Evolutionary conservation across 2,113 vertebrate species (phyloP).

Genomic region (Columba janthina): DNA sequence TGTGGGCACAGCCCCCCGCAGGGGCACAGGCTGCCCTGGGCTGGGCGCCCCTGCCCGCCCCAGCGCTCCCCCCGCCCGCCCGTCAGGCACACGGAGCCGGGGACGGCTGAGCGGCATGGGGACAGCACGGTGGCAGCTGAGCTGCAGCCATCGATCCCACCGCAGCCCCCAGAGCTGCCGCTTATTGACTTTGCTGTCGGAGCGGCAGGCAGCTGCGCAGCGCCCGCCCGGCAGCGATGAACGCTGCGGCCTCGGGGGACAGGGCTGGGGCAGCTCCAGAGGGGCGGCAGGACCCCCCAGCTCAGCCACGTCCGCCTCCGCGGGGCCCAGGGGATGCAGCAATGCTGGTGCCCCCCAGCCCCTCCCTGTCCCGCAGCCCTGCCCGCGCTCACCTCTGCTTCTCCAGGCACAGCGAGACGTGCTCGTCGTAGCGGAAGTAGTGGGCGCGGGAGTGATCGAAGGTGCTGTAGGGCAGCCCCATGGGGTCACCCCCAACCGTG

Average conservation of each 20-base stretch:
- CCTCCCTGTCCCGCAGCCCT: background rate
- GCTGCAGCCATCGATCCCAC: background rate
- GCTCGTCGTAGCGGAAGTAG: conserved; percentile 97
- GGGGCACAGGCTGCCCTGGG: background rate
- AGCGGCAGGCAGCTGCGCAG: background rate
- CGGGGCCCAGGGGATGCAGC: background rate
- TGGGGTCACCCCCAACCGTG: conserved; percentile 82
- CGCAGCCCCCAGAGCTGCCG: background rate
- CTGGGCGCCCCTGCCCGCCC: background rate
- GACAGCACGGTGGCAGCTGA: background rate
- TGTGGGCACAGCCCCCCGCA: background rate
- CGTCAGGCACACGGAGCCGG: background rate
- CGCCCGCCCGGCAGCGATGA: background rate
- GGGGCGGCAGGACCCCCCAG: background rate
- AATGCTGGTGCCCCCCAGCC: rapidly evolving
- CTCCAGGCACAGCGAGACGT: conserved; percentile 93
- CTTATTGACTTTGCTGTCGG: background rate
- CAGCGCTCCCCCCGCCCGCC: background rate
- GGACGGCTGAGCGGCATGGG: background rate
- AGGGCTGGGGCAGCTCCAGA: background rate
- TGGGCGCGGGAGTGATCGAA: conserved; percentile 96
- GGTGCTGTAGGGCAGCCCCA: conserved; percentile 90
- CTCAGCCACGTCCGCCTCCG: background rate
- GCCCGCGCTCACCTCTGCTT: conserved; percentile 82
- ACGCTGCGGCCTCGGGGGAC: background rate